Evolutionary conservation across 2,797 vertebrate species (phyloP).

Genomic region (Bryconaethiops microstoma): DNA sequence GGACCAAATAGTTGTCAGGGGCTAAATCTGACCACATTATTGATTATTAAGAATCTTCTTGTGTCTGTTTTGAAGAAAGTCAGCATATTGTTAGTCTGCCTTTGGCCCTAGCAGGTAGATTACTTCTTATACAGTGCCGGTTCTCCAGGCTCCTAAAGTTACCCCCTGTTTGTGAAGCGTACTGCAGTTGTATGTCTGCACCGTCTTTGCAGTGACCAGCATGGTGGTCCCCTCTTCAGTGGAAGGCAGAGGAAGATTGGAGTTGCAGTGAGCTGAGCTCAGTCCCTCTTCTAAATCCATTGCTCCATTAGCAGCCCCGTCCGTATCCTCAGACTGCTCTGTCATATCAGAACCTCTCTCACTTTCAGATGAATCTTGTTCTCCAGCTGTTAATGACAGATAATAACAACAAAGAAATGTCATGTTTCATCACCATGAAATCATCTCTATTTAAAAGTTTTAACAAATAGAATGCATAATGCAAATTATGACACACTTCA

Average conservation of each 20-base stretch:
- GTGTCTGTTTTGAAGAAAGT: neutral
- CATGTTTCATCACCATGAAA: neutral
- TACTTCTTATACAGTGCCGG: slow-evolving; percentile 40
- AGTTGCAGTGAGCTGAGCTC: slow-evolving; percentile 51
- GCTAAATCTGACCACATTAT: neutral
- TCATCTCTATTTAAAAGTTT: neutral
- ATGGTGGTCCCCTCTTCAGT: slow-evolving; percentile 81
- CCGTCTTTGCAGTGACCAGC: slow-evolving; percentile 83
- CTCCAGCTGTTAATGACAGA: slow-evolving; percentile 46
- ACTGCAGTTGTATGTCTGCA: slow-evolving; percentile 65
- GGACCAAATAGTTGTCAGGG: too few relatives aligned
- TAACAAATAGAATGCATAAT: too few relatives aligned
- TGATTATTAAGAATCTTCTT: neutral
- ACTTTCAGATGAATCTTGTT: slow-evolving; percentile 42
- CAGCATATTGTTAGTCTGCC: neutral
- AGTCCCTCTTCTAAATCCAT: slow-evolving; percentile 14
- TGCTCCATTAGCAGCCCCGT: slow-evolving; percentile 12
- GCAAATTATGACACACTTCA: neutral
- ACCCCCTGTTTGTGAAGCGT: slow-evolving; percentile 56
- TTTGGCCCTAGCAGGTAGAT: neutral
- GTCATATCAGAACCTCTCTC: slow-evolving; percentile 42
- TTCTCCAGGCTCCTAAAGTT: slow-evolving; percentile 49
- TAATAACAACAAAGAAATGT: neutral
- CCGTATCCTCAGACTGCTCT: slow-evolving; percentile 39
- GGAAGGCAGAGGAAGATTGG: slow-evolving; percentile 79